Base-by-base conservation (phyloP, 2,797 vertebrate genomes). In the Oreochromis mossambicus region DNA sequence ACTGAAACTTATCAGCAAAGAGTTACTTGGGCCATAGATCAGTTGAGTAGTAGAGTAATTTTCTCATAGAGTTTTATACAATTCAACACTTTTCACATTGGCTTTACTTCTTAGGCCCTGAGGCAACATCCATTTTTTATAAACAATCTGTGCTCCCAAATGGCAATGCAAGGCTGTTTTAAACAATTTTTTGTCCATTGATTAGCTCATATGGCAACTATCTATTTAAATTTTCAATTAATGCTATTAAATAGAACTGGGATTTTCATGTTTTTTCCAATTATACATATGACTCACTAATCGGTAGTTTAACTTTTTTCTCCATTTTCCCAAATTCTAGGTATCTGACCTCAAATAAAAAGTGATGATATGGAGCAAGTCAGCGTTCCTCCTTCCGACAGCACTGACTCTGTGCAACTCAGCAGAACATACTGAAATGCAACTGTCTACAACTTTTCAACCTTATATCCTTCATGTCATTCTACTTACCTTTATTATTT, bases 361-460 rank as follows among this genome's bases (percentile, higher is more conserved):
- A 76, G 4, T 70, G 14, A 12, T 61, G 8, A 79, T 75, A 19
- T 6, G 51, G n/a, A 84, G 24, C 55, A 68, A 54, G 84, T 92
- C 90, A 87, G 36, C 5, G 0, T 55, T 58, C 3, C 7, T 86
- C 24, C 61, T 66, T 36, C 14, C 5, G 68, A 75, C 77, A 66
- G 34, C 63, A 46, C 12, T 73, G 81, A 78, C 68, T 86, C 50
- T 29, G 48, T 80, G 79, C 58, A 61, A 77, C 81, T 90, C 87
- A 78, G 70, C 34, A 83, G 46, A 88, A 86, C 32, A 66, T 41
- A 41, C 43, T 48, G 52, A 73, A 75, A 75, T 50, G 48, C 46
- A 34, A 55, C 13, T 55, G 13, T 24, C 21, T 55, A 3, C 11
- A 54, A 50, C 70, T 75, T 75, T 51, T 77, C 3, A 1, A 80